Evolutionary conservation across 2,888 invertebrate species (phyloP).

Genomic region (Cerceris ruficornis): DNA sequence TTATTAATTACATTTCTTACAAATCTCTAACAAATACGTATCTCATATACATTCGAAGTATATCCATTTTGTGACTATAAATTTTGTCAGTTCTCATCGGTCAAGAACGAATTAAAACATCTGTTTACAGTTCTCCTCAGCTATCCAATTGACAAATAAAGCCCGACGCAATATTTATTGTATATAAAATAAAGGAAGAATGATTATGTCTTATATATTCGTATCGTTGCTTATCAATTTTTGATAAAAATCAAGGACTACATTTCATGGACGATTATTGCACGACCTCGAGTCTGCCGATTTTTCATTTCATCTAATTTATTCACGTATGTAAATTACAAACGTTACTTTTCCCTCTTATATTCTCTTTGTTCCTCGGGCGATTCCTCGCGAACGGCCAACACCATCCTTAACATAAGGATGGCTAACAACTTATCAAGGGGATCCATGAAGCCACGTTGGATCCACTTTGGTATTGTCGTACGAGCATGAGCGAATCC

Average conservation of each 20-base stretch:
- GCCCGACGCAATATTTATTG: constrained; percentile 3
- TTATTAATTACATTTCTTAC: constrained; percentile 54
- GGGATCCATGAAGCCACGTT: constrained; percentile 98
- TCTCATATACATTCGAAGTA: constrained; percentile 31
- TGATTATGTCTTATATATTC: constrained; percentile 9
- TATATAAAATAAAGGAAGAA: constrained; percentile 19
- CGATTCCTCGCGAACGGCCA: constrained; percentile 80
- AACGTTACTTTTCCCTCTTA: constrained; percentile 73
- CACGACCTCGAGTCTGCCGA: constrained; percentile 15
- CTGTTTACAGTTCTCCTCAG: no score
- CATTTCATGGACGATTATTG: constrained; percentile 47
- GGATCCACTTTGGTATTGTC: constrained; percentile 99
- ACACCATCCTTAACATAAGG: constrained; percentile 88
- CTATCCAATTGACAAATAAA: no score
- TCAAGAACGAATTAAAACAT: no score
- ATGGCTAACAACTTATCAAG: constrained; percentile 95
- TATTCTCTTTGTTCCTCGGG: constrained; percentile 74
- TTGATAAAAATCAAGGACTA: constrained; percentile 21
- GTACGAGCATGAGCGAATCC: constrained; percentile 98
- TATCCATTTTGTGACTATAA: constrained; percentile 37
- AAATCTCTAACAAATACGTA: constrained; percentile 46
- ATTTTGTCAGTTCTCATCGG: constrained; percentile 6
- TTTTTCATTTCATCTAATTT: neutral
- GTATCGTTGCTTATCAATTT: constrained; percentile 33
- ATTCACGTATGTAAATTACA: constrained; percentile 8